A percentile compares a stretch with the other conserved stretches of the same genome.
Conservation (phyloP, 2,888 invertebrate species). For the Gnatocerus cornutus region DNA sequence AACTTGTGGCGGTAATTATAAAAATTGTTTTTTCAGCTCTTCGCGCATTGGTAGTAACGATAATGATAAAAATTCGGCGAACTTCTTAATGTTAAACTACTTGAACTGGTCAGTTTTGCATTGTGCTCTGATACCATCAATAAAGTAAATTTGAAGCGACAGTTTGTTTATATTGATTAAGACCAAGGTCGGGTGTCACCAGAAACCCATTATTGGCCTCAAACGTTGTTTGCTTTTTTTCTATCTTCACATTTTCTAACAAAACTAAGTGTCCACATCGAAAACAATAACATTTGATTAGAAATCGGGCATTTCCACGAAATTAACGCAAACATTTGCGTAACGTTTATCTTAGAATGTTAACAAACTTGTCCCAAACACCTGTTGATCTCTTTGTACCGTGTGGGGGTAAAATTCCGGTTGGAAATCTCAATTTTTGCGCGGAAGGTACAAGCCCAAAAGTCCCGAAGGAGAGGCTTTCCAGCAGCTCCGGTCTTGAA, state of each 20-base stretch:
- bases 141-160: conserved; percentile 37
- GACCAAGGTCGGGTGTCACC: conserved; percentile 49
- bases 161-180: conserved; percentile 48
- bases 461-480: conserved; percentile 10
- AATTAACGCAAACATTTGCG: conserved; percentile 12
- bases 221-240: conserved; percentile 15
- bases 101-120: conserved; percentile 49
- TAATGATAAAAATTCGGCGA: conserved; percentile 17
- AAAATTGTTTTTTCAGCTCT: conserved; percentile 8
- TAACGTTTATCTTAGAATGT: not conserved
- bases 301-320: conserved; percentile 2
- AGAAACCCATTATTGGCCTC: conserved; percentile 47
- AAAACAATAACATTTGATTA: conserved; percentile 8
- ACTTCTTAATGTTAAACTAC: conserved; percentile 38
- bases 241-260: conserved; percentile 2
- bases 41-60: too few species aligned
- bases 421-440: too few species aligned
- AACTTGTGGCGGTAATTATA: not conserved
- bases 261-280: not conserved
- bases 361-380: conserved; percentile 9
- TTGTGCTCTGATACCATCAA: conserved; percentile 31
- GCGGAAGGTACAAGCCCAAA: not conserved
- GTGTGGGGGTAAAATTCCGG: too few species aligned
- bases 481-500: conserved; percentile 38
- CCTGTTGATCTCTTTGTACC: conserved; percentile 15